Conservation (phyloP, 1,140 invertebrate genomes). For the Pogonus chalceus region DNA sequence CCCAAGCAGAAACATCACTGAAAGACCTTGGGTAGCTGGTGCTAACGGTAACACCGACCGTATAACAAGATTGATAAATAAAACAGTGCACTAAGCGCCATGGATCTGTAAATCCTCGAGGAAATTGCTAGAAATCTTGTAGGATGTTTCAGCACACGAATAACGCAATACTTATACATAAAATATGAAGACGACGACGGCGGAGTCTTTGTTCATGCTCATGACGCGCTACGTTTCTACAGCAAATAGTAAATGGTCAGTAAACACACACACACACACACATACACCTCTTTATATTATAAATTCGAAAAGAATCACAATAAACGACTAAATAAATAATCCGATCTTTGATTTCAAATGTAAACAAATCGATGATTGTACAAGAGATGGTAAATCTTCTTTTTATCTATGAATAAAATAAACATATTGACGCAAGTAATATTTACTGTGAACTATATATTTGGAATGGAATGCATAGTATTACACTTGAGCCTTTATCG, state of each 20-base stretch:
- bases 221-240: not conserved
- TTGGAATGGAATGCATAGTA: no score
- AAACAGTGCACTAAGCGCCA: conserved; percentile 3
- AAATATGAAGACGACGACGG: not conserved
- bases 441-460: no score
- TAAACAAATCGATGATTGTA: not conserved
- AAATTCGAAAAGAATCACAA: not conserved
- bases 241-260: not conserved
- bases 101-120: not conserved
- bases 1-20: no score
- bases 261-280: no score
- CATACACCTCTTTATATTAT: not conserved
- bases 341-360: not conserved
- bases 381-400: no score
- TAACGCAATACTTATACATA: conserved; percentile 2
- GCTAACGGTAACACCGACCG: no score
- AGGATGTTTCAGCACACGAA: not conserved
- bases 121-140: conserved; percentile 3
- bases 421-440: no score
- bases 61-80: conserved; percentile 5
- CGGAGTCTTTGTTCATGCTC: not conserved
- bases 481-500: no score
- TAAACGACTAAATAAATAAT: not conserved
- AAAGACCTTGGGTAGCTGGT: no score
- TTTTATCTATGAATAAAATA: no score